phyloP scores from a whole-genome alignment of 2,888 invertebrate species.

The Zaprionus obscuricornis region DNA sequence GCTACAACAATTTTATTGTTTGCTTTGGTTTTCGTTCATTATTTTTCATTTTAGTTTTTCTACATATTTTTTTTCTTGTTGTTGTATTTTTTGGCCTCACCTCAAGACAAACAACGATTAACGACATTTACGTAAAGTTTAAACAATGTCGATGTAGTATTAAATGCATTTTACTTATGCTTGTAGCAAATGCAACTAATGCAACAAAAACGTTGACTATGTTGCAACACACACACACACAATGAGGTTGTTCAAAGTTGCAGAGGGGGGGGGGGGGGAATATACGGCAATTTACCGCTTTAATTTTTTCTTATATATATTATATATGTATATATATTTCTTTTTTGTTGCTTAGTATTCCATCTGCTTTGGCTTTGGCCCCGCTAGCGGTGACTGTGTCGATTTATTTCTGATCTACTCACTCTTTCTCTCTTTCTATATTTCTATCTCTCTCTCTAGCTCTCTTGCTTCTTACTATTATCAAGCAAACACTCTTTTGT shows the following conservation, averaged over 20 bases:
- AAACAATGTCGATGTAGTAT: constrained; percentile 54
- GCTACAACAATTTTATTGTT: constrained; percentile 58
- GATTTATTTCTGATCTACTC: too few relatives aligned
- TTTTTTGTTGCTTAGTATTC: constrained; percentile 46
- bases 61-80: constrained; percentile 2
- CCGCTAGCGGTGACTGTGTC: constrained; percentile 58
- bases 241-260: too few relatives aligned
- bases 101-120: constrained; percentile 49
- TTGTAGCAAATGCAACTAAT: constrained; percentile 13
- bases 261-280: not conserved
- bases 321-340: too few relatives aligned
- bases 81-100: constrained; percentile 25
- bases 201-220: constrained; percentile 37
- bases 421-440: too few relatives aligned
- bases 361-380: constrained; percentile 41
- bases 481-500: too few relatives aligned
- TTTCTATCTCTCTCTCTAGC: constrained; percentile 17
- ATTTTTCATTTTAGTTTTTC: too few relatives aligned
- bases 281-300: too few relatives aligned
- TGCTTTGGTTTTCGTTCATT: constrained; percentile 42
- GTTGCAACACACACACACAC: constrained; percentile 8
- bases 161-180: constrained; percentile 51
- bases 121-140: constrained; percentile 74
- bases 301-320: too few relatives aligned
- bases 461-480: constrained; percentile 32